Evolutionary conservation across 2,113 vertebrate species (phyloP).

Genomic region (zebrafish (Danio rerio)): DNA sequence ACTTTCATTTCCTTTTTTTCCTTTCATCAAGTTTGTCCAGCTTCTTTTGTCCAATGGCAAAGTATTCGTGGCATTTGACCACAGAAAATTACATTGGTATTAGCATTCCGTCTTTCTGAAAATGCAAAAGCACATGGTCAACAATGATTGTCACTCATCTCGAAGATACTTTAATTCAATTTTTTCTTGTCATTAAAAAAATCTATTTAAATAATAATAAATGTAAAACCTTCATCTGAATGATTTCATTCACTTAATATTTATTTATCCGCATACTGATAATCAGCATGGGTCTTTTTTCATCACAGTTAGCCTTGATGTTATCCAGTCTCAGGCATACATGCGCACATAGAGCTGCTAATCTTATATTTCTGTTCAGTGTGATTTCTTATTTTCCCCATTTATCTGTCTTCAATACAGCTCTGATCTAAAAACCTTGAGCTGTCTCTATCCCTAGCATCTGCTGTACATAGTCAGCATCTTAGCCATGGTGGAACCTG

Average conservation of each 20-base stretch:
- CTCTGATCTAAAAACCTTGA: background rate
- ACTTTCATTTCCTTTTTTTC: constrained; percentile 37
- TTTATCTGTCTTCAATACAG: constrained; percentile 12
- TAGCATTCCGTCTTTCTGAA: background rate
- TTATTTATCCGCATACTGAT: background rate
- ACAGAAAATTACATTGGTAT: constrained; percentile 29
- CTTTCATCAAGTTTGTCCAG: constrained; percentile 19
- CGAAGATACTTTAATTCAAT: background rate
- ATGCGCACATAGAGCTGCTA: background rate
- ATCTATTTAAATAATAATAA: background rate
- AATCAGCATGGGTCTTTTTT: background rate
- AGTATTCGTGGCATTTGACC: constrained; percentile 17
- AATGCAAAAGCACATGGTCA: constrained; percentile 14
- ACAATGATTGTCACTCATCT: no score
- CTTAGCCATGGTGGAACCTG: background rate
- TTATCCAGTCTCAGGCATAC: constrained; percentile 6
- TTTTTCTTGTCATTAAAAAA: background rate
- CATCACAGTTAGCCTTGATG: background rate
- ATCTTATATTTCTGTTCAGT: background rate
- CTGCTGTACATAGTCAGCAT: background rate
- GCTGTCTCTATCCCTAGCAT: background rate
- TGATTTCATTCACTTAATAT: background rate
- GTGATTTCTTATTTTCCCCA: constrained; percentile 34
- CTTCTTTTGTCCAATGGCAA: constrained; percentile 29
- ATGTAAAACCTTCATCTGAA: background rate